Conservation (phyloP, 2,113 vertebrate species). For the Semicossyphus pulcher region DNA sequence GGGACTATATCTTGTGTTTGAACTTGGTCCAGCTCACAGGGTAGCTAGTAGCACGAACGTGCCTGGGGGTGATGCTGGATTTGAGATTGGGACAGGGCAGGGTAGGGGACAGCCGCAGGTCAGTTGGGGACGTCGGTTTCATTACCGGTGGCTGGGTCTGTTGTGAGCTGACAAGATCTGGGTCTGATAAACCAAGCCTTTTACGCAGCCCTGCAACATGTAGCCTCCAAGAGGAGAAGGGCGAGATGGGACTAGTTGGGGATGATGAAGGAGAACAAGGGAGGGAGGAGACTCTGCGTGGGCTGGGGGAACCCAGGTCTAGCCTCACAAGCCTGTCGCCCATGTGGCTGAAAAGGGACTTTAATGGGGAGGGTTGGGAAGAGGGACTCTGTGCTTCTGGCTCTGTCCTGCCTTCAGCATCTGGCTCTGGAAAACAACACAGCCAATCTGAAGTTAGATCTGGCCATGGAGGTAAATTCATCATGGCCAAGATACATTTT, state of each 20-base stretch:
- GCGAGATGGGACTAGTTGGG: slow-evolving; percentile 4
- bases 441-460: slow-evolving; percentile 32
- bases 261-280: slow-evolving; percentile 7
- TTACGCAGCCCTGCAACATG: not conserved
- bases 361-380: not conserved
- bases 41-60: not conserved
- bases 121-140: not conserved
- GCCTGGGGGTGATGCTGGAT: slow-evolving; percentile 19
- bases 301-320: not conserved
- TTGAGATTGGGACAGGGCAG: slow-evolving; percentile 1
- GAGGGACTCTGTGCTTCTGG: slow-evolving; percentile 18
- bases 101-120: not conserved
- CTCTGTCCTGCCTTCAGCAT: slow-evolving; percentile 26
- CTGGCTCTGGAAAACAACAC: slow-evolving; percentile 49
- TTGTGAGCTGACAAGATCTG: not conserved
- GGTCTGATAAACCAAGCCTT: slow-evolving; percentile 1
- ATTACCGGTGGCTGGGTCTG: not conserved
- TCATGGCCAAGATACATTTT: not conserved
- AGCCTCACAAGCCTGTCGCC: slow-evolving; percentile 37
- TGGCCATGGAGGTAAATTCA: not conserved
- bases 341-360: slow-evolving; percentile 33
- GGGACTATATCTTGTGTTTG: not conserved
- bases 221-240: not conserved
- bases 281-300: not conserved
- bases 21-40: not conserved